Conservation (phyloP, 1,140 invertebrate genomes). For the Hyposmocoma kahamanoa region DNA sequence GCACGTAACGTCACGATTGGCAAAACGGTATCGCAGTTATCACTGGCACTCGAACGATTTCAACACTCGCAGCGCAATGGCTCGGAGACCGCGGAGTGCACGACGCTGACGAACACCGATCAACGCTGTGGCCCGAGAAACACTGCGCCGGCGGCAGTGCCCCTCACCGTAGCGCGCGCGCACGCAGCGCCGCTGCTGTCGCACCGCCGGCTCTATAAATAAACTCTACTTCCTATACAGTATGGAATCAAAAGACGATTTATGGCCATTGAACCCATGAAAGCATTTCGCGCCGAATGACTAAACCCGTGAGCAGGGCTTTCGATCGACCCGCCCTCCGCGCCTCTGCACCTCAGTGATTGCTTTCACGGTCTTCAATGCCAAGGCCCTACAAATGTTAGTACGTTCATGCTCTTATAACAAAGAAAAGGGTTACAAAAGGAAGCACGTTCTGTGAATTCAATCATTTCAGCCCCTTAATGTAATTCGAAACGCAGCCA, state of each 20-base stretch:
- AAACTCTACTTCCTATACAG: conserved; percentile 59
- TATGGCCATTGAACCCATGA: conserved; percentile 65
- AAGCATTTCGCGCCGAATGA: conserved; percentile 45
- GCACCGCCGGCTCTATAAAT: conserved; percentile 62
- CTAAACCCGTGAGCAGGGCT: conserved; percentile 22
- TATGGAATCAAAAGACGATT: conserved; percentile 56
- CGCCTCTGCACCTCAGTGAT: neutral
- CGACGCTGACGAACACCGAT: conserved; percentile 23
- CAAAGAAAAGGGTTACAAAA: neutral
- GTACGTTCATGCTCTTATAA: neutral
- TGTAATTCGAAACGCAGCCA: too few species aligned
- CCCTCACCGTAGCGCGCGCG: conserved; percentile 18
- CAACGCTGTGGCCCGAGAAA: conserved; percentile 27
- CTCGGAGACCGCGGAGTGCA: conserved; percentile 22
- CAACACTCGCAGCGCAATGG: conserved; percentile 27
- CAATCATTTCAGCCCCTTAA: too few species aligned
- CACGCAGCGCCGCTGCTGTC: conserved; percentile 30
- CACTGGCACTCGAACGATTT: conserved; percentile 47
- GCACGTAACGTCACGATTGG: conserved; percentile 39
- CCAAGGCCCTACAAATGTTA: neutral
- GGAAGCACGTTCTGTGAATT: neutral
- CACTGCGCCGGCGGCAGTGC: conserved; percentile 23
- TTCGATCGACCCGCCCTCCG: neutral
- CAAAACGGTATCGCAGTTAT: conserved; percentile 49
- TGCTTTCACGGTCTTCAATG: neutral